phyloP scores from a whole-genome alignment of 1,140 invertebrate species.

The Diachasma alloeum region DNA sequence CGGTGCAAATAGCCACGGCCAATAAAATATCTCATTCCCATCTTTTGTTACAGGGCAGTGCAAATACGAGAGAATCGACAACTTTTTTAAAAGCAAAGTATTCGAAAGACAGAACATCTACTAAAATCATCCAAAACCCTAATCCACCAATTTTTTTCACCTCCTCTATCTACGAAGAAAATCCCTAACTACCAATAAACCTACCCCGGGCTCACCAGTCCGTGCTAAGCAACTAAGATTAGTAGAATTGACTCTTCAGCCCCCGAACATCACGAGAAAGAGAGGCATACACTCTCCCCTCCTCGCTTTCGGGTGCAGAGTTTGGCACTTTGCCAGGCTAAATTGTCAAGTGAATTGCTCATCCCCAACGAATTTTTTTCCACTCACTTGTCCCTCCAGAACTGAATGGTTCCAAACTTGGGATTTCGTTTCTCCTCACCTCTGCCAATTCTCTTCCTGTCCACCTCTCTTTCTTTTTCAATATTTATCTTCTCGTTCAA shows the following conservation, averaged over 20 bases:
- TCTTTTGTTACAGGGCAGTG: too few relatives aligned
- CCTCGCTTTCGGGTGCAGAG: not conserved
- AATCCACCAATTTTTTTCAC: too few relatives aligned
- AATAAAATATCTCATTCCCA: too few relatives aligned
- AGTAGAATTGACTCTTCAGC: constrained; percentile 61
- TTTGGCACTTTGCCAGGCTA: constrained; percentile 59
- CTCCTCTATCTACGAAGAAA: too few relatives aligned
- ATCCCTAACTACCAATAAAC: not conserved
- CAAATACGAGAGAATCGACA: too few relatives aligned
- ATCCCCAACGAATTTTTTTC: constrained; percentile 36
- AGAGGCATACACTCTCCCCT: not conserved
- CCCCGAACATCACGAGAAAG: not conserved
- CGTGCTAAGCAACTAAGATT: constrained; percentile 62
- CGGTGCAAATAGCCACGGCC: too few relatives aligned
- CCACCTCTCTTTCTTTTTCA: not conserved
- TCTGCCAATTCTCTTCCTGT: not conserved
- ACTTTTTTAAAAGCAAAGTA: too few relatives aligned
- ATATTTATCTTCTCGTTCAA: not conserved
- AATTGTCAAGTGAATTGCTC: constrained; percentile 62
- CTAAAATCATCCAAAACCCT: too few relatives aligned
- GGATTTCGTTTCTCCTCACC: not conserved
- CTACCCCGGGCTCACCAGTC: not conserved
- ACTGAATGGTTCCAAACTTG: not conserved
- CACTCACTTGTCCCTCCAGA: constrained; percentile 21
- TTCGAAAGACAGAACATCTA: too few relatives aligned